Base-by-base conservation (phyloP, 1,140 invertebrate genomes). In the Charaxes varanes region DNA sequence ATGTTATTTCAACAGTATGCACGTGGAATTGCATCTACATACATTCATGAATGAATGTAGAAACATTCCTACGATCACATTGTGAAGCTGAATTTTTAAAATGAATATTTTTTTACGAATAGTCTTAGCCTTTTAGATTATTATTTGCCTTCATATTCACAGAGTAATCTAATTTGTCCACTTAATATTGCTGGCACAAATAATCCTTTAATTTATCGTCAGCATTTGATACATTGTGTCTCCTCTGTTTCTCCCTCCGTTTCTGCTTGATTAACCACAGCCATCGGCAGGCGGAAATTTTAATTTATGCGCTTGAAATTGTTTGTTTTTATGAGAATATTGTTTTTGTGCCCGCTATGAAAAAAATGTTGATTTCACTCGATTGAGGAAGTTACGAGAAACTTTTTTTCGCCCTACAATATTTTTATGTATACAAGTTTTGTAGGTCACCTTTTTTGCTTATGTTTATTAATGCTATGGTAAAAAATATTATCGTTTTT, bases 271-370 rank as follows among this genome's bases (percentile, higher is more conserved):
- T 74, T 74, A 68, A 53, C 35, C 62, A 63, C 62, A 62, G 61
- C 47, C 58, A 61, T 73, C 66, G 51, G 54, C 51, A 65, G 69
- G 71, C 77, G 76, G 78, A 82, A 78, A 82, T 78, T 78, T 80
- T 81, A 81, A 79, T 82, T 82, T 82, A 78, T 78, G 71, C 69
- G 63, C 63, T 61, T 62, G 56, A 72, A 66, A 74, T 71, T 74
- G 67, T 79, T 70, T 79, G 61, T 83, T 83, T 83, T 77, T 78
- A 64, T 70, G 54, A 53, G 54, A 63, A 63, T 44, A 48, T 41
- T 57, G 30, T 73, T 77, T 79, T 73, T 74, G 55, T 58, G 40
- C 40, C 44, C 46, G 31, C 38, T 37, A 35, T 26, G 22, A 19
- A 42, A 69, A 68, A 74, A 72, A 81, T 64, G 54, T 60, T 59